A percentile compares a stretch with the other conserved stretches of the same genome.
phyloP scores from a whole-genome alignment of 2,888 invertebrate genomes.

The Chrysopilus asiliformis region DNA sequence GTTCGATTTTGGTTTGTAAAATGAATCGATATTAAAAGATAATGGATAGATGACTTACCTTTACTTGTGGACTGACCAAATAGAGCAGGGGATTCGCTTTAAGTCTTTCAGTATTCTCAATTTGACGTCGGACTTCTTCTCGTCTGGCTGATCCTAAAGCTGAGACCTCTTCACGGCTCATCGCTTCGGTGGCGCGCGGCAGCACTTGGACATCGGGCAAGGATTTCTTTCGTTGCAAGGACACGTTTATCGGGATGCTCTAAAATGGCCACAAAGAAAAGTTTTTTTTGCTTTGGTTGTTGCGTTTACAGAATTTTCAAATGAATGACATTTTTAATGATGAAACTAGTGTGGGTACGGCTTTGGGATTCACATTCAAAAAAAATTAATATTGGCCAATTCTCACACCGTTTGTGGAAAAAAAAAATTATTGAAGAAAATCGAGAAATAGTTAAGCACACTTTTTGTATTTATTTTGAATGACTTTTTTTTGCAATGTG shows the following conservation, averaged over 20 bases:
- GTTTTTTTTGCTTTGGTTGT: too few species aligned
- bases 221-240: constrained; percentile 87
- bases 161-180: constrained; percentile 93
- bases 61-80: constrained; percentile 92
- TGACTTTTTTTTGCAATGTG: too few species aligned
- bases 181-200: constrained; percentile 64
- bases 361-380: too few species aligned
- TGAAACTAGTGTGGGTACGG: too few species aligned
- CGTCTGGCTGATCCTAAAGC: constrained; percentile 85
- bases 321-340: too few species aligned
- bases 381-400: too few species aligned
- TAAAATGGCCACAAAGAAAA: constrained; percentile 32
- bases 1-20: too few species aligned
- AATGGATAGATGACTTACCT: constrained; percentile 49
- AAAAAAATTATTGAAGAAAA: too few species aligned
- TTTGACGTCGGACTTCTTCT: constrained; percentile 84
- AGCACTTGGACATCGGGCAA: constrained; percentile 87
- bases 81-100: constrained; percentile 91
- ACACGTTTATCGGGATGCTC: constrained; percentile 65
- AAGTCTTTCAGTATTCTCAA: constrained; percentile 82
- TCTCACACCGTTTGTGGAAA: too few species aligned
- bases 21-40: constrained; percentile 1
- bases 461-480: too few species aligned
- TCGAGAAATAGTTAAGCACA: too few species aligned
- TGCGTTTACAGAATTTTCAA: too few species aligned